Conservation (phyloP, 2,888 invertebrate species). For the Panzeria rudis region DNA sequence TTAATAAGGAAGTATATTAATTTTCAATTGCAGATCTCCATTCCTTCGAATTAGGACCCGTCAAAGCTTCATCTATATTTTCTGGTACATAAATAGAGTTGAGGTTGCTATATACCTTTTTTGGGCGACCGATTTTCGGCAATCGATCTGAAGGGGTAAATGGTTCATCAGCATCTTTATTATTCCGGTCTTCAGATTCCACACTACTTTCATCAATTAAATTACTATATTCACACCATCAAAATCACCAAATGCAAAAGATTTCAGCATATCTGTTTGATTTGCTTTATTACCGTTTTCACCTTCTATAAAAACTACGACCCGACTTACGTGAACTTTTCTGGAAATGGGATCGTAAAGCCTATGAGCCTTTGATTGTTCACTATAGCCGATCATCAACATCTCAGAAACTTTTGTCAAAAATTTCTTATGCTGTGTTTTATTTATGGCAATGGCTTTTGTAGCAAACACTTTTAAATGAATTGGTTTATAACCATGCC, state of each 20-base stretch:
- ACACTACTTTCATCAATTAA: no score
- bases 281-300: no score
- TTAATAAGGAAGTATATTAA: conserved; percentile 63
- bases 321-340: conserved; percentile 16
- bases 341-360: not conserved
- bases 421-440: conserved; percentile 10
- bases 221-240: no score
- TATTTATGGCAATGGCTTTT: conserved; percentile 39
- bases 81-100: no score
- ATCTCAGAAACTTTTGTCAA: not conserved
- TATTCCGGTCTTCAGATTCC: no score
- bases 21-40: conserved; percentile 67
- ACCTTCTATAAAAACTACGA: not conserved
- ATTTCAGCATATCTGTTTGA: no score
- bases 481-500: conserved; percentile 37
- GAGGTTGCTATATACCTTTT: no score
- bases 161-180: no score
- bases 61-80: conserved; percentile 1
- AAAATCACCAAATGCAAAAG: no score
- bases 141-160: no score
- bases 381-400: not conserved
- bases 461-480: conserved; percentile 62
- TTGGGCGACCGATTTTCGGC: no score
- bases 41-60: not conserved
- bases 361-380: not conserved